Evolutionary conservation across 1,140 invertebrate genomes (phyloP), one percentile per base, ranked within the genome.

Genomic region (Drosophila pseudoananassae): DNA sequence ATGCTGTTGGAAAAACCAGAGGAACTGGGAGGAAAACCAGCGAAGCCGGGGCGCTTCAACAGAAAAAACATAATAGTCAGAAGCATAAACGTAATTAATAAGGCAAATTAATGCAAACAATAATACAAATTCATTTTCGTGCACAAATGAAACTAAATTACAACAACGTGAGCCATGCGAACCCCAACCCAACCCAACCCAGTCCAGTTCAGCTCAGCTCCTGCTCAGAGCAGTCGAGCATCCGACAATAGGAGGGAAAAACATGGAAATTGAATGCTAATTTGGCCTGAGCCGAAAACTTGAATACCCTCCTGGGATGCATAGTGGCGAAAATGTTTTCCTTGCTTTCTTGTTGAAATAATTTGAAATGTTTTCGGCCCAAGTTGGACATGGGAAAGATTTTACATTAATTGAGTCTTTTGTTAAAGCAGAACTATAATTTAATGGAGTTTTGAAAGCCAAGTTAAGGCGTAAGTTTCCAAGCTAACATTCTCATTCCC

Each of bases 51-150:
- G 56, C n/a, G 10, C 10, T 12, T 10, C 3, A 66, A 59, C 52
- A 76, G 49, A 54, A 63, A 73, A 71, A 70, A 56, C 71, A 63
- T 56, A 70, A 80, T 60, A 76, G 73, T 76, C 72, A 68, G 61
- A 59, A 64, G 72, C 78, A 88, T 88, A 88, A 88, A 88, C 81
- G 83, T 88, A 88, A 88, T 88, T 88, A 88, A 88, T 88, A 88
- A 88, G 83, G 83, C 83, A 88, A 88, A 88, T 88, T 88, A 88
- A 88, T 88, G 83, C 83, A 88, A 88, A 88, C 83, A 88, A 88
- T 85, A 85, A 85, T 88, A 88, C 79, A 79, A 88, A 88, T 88
- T 88, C 83, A 88, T 88, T 88, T 88, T 83, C 83, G 82, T 79
- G 76, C 83, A 79, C 83, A 87, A 87, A 83, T 76, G 71, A 89